Conservation (phyloP, 1,140 invertebrate genomes). For the Globodera rostochiensis region DNA sequence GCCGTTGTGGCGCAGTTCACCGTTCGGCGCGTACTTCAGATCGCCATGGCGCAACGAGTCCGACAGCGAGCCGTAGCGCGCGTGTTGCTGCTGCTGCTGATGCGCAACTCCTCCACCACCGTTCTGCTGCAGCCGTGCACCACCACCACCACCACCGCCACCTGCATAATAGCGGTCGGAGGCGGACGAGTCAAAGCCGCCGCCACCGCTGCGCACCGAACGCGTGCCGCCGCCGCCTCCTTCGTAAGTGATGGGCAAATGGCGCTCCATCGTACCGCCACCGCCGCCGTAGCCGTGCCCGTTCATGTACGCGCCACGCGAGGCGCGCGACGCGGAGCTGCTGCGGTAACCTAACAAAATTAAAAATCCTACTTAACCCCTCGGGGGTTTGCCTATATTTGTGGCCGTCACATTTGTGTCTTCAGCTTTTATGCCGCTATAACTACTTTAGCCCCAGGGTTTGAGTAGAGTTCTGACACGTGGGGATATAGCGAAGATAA, state of each 20-base stretch:
- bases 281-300: slow-evolving; percentile 22
- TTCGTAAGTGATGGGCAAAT: slow-evolving; percentile 38
- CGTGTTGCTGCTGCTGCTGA: slow-evolving; percentile 39
- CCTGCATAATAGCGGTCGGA: slow-evolving; percentile 32
- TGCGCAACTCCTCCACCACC: slow-evolving; percentile 3
- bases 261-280: slow-evolving; percentile 13
- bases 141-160: slow-evolving; percentile 18
- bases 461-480: too few species aligned
- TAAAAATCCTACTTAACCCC: background rate
- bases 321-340: slow-evolving; percentile 39
- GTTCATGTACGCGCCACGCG: slow-evolving; percentile 34
- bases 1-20: slow-evolving; percentile 50
- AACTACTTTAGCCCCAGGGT: too few species aligned
- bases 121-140: background rate
- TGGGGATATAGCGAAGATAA: too few species aligned
- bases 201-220: slow-evolving; percentile 3
- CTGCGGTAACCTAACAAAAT: slow-evolving; percentile 34
- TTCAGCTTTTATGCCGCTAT: too few species aligned
- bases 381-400: too few species aligned
- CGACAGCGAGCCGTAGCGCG: slow-evolving; percentile 56
- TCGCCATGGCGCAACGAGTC: slow-evolving; percentile 60
- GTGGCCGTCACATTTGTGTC: too few species aligned
- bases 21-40: slow-evolving; percentile 59
- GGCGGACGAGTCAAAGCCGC: slow-evolving; percentile 42
- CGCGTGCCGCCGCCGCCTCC: slow-evolving; percentile 13